Evolutionary conservation across 2,113 vertebrate species (phyloP).

Genomic region (Macrotus californicus): DNA sequence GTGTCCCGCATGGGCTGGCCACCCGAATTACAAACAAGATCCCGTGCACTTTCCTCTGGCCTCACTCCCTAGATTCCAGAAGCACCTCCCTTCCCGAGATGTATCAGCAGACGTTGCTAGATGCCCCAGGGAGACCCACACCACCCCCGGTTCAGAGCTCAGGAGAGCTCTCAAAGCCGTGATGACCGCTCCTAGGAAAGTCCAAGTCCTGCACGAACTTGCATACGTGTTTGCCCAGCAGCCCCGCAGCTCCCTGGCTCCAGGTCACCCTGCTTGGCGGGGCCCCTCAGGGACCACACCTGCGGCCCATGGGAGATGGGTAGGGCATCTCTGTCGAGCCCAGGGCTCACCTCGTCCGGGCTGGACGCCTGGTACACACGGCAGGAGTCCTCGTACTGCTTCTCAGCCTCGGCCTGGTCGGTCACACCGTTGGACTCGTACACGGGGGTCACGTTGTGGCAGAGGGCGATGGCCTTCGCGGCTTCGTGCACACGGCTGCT

Average conservation of each 20-base stretch:
- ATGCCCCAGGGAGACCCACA: not conserved
- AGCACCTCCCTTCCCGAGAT: not conserved
- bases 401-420: conserved; percentile 95
- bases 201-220: accelerated
- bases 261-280: accelerated
- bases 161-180: not conserved
- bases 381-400: conserved; percentile 96
- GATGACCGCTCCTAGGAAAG: too few species aligned
- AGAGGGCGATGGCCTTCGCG: conserved; percentile 94
- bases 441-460: conserved; percentile 95
- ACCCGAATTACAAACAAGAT: not conserved
- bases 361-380: conserved; percentile 97
- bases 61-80: not conserved
- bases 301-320: accelerated
- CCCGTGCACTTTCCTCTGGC: not conserved
- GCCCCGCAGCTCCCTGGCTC: accelerated
- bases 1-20: not conserved
- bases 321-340: accelerated
- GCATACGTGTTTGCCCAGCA: not conserved
- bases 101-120: not conserved
- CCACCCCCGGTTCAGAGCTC: accelerated
- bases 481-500: conserved; percentile 96
- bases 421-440: conserved; percentile 96
- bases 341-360: conserved; percentile 89
- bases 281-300: not conserved